A percentile compares a stretch with the other conserved stretches of the same genome.
phyloP scores from a whole-genome alignment of 2,113 vertebrate genomes.

The Bucco capensis region DNA sequence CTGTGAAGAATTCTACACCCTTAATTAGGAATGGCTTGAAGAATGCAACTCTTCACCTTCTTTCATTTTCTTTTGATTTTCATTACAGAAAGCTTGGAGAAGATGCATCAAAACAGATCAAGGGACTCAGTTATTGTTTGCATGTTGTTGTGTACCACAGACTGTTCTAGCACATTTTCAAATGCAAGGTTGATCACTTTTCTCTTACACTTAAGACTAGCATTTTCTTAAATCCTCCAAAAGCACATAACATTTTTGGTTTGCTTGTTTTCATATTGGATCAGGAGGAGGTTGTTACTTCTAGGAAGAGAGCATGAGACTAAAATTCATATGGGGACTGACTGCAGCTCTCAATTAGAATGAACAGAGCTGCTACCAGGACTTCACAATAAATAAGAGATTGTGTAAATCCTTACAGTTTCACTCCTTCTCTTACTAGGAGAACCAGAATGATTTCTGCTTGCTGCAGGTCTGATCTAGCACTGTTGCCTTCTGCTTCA shows the following conservation, averaged over 20 bases:
- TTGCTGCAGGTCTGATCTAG: background rate
- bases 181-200: background rate
- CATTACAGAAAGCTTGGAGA: background rate
- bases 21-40: background rate
- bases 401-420: background rate
- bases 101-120: background rate
- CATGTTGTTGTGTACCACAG: background rate
- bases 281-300: background rate
- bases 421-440: background rate
- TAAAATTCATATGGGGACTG: background rate
- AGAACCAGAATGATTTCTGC: background rate
- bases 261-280: background rate
- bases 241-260: background rate
- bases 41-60: background rate
- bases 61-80: background rate
- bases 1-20: background rate
- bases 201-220: background rate
- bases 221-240: background rate
- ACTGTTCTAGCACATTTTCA: background rate
- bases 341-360: background rate
- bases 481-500: background rate
- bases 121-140: background rate
- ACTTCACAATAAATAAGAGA: background rate
- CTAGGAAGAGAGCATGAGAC: background rate
- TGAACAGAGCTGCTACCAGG: background rate